Conservation (phyloP, 1,140 invertebrate genomes). For the Psix sp. region DNA sequence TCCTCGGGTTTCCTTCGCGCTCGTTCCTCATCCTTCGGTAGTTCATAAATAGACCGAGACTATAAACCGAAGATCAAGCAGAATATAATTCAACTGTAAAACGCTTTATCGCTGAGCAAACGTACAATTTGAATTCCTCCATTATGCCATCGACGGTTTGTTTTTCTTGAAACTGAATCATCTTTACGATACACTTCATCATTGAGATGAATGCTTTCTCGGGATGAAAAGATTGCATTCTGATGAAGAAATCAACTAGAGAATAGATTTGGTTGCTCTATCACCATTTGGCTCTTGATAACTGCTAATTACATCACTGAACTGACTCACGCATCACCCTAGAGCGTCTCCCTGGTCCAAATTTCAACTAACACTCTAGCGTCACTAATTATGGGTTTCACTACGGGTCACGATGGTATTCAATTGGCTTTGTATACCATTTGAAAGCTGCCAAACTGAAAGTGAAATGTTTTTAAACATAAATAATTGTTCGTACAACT, state of each 20-base stretch:
- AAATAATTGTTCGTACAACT: no score
- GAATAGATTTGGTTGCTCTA: constrained; percentile 7
- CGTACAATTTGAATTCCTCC: constrained; percentile 28
- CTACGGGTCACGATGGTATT: constrained; percentile 35
- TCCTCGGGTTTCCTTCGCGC: no score
- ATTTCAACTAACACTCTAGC: constrained; percentile 31
- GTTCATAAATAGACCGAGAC: constrained; percentile 22
- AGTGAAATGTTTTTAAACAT: no score
- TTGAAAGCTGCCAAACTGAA: no score
- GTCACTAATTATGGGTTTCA: constrained; percentile 37
- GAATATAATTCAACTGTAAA: constrained; percentile 16
- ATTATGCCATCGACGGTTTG: constrained; percentile 1
- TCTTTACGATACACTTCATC: constrained; percentile 22
- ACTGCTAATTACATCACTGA: constrained; percentile 39
- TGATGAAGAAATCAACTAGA: constrained; percentile 24
- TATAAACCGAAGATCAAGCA: constrained; percentile 10
- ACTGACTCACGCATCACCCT: constrained; percentile 19
- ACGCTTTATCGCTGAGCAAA: constrained; percentile 23
- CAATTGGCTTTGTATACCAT: constrained; percentile 26
- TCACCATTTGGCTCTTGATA: constrained; percentile 28
- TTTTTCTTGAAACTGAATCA: constrained; percentile 22
- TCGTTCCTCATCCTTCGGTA: constrained; percentile 1
- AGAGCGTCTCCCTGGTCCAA: constrained; percentile 16
- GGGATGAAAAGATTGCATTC: constrained; percentile 11
- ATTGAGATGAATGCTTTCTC: constrained; percentile 34